These are phyloP conservation scores for Epizoanthus rinbou DNA, from an alignment of 92 coral and sea anemone genomes.

Conservation along the genomic window DNA sequence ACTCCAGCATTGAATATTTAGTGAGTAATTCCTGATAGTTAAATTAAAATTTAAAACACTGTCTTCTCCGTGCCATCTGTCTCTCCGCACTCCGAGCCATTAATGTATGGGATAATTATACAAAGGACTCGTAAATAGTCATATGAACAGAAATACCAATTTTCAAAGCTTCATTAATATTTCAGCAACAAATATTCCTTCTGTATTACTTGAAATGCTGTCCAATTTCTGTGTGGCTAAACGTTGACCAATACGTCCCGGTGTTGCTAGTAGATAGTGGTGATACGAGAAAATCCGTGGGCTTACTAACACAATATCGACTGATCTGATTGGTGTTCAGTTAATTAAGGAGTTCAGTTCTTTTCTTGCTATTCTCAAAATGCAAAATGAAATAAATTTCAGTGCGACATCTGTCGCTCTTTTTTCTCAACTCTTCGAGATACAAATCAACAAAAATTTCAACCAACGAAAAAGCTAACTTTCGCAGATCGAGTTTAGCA, in stretches of 20 bases:
- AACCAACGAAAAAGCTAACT: neutral
- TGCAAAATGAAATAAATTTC: slow-evolving; percentile 5
- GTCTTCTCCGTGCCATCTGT: slow-evolving; percentile 26
- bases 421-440: neutral
- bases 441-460: slow-evolving; percentile 11
- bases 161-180: slow-evolving; percentile 33
- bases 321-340: slow-evolving; percentile 26
- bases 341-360: slow-evolving; percentile 26
- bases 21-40: slow-evolving; percentile 22
- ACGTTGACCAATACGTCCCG: slow-evolving; percentile 13
- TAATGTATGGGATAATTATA: slow-evolving; percentile 4
- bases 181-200: slow-evolving; percentile 11
- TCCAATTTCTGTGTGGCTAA: slow-evolving; percentile 27
- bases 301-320: neutral
- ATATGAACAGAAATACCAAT: slow-evolving; percentile 33
- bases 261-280: slow-evolving; percentile 24
- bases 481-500: neutral
- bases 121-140: slow-evolving; percentile 33
- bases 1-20: slow-evolving; percentile 32
- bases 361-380: slow-evolving; percentile 24
- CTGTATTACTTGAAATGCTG: slow-evolving; percentile 29
- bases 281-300: slow-evolving; percentile 16
- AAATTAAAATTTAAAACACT: slow-evolving; percentile 40
- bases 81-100: slow-evolving; percentile 33
- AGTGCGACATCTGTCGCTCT: slow-evolving; percentile 23